Conservation (phyloP, 2,888 invertebrate genomes). For the Meganola albula region DNA sequence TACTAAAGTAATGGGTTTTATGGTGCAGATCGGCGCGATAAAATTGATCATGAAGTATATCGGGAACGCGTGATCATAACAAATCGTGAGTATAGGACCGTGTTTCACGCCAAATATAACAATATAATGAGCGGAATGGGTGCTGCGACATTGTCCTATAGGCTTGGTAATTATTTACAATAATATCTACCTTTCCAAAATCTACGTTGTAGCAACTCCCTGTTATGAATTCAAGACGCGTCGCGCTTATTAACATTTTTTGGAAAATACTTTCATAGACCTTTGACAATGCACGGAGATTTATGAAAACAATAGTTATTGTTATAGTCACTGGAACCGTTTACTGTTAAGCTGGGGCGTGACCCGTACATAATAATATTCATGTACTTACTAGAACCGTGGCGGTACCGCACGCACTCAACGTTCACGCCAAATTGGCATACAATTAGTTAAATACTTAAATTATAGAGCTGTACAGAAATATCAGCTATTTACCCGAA, state of each 20-base stretch:
- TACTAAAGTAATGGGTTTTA: slow-evolving; percentile 44
- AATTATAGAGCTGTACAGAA: slow-evolving; percentile 7
- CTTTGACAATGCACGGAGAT: not conserved
- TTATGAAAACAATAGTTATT: not conserved
- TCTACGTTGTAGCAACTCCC: too few relatives aligned
- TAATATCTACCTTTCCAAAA: too few relatives aligned
- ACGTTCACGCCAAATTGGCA: slow-evolving; percentile 15
- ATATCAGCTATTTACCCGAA: not conserved
- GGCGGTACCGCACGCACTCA: slow-evolving; percentile 14
- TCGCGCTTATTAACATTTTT: slow-evolving; percentile 1
- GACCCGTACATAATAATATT: slow-evolving; percentile 11
- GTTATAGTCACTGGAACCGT: slow-evolving; percentile 1
- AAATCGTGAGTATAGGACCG: slow-evolving; percentile 35
- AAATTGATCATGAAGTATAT: slow-evolving; percentile 35
- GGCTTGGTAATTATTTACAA: slow-evolving; percentile 23
- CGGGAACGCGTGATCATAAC: slow-evolving; percentile 36
- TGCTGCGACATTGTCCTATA: slow-evolving; percentile 17
- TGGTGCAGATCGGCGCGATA: slow-evolving; percentile 55
- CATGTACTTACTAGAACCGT: slow-evolving; percentile 12
- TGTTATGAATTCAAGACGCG: too few relatives aligned
- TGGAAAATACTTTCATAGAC: not conserved
- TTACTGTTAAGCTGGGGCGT: slow-evolving; percentile 10
- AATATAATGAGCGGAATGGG: slow-evolving; percentile 20
- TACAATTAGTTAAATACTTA: slow-evolving; percentile 15
- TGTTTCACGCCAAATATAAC: slow-evolving; percentile 21